These are phyloP conservation scores for Pampusana beccarii DNA, from an alignment of 2,113 vertebrate genomes.

Conservation along the genomic window DNA sequence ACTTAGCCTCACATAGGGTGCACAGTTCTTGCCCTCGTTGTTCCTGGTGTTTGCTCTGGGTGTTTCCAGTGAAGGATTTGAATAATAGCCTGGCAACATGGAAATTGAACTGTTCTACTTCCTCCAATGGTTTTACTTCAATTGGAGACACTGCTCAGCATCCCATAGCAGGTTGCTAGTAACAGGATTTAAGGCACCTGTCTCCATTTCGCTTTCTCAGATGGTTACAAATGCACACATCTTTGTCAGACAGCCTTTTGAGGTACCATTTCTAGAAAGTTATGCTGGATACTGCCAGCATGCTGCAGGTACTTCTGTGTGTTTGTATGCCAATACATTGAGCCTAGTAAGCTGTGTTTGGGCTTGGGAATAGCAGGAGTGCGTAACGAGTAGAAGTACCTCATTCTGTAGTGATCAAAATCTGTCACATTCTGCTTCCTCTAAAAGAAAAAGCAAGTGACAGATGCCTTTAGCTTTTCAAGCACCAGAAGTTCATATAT, in stretches of 20 bases:
- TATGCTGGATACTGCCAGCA: not conserved
- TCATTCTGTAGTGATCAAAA: not conserved
- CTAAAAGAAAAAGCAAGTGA: not conserved
- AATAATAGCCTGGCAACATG: not conserved
- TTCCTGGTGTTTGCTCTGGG: not conserved
- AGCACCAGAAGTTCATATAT: not conserved
- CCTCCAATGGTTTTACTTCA: not conserved
- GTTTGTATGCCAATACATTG: not conserved
- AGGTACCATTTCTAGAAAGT: not conserved
- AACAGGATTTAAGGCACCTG: not conserved
- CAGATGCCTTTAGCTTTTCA: not conserved
- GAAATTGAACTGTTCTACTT: not conserved
- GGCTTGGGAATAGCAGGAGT: not conserved
- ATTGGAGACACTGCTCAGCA: not conserved
- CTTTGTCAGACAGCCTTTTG: not conserved
- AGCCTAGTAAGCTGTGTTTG: not conserved
- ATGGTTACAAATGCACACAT: not conserved
- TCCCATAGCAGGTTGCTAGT: not conserved
- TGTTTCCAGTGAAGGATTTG: not conserved
- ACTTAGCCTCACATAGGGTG: accelerated
- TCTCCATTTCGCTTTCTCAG: not conserved
- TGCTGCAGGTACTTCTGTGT: not conserved
- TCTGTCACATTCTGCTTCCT: not conserved
- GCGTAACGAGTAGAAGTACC: not conserved
- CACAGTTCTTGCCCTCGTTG: accelerated